A percentile compares a stretch with the other conserved stretches of the same genome.
These are phyloP conservation scores for Melipona bicolor DNA, from an alignment of 2,888 invertebrate species.

Conservation along the genomic window DNA sequence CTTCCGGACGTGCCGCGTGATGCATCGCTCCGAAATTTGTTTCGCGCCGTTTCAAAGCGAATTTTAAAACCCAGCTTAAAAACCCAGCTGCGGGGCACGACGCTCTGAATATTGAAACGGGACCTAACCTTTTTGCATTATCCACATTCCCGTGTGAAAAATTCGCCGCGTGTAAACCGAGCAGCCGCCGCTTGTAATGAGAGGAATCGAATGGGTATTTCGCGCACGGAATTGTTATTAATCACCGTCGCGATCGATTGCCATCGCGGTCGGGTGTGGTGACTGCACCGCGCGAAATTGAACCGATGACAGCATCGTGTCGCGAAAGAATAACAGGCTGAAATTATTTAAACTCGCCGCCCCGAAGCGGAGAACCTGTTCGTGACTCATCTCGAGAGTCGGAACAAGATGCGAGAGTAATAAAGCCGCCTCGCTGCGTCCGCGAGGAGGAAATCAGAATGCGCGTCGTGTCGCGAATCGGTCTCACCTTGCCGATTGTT, in stretches of 20 bases:
- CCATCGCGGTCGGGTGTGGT: not conserved
- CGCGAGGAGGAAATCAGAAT: constrained; percentile 48
- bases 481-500: constrained; percentile 50
- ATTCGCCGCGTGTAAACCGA: not conserved
- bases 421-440: constrained; percentile 20
- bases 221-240: not conserved
- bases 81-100: not conserved
- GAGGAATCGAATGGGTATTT: not conserved
- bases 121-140: not conserved
- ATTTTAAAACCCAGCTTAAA: not conserved
- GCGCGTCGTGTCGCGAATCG: constrained; percentile 27
- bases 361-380: constrained; percentile 60
- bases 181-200: not conserved
- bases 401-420: constrained; percentile 39
- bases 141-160: not conserved
- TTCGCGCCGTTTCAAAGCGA: not conserved
- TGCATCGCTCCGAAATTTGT: not conserved
- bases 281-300: constrained; percentile 3
- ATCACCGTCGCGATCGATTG: not conserved
- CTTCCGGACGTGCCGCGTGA: not conserved
- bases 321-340: constrained; percentile 17
- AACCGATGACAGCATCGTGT: constrained; percentile 31
- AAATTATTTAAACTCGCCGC: constrained; percentile 49
- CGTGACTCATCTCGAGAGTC: constrained; percentile 56
- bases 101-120: not conserved